Conservation (phyloP, 2,888 invertebrate species). For the Cryptocheilus praepositus region DNA sequence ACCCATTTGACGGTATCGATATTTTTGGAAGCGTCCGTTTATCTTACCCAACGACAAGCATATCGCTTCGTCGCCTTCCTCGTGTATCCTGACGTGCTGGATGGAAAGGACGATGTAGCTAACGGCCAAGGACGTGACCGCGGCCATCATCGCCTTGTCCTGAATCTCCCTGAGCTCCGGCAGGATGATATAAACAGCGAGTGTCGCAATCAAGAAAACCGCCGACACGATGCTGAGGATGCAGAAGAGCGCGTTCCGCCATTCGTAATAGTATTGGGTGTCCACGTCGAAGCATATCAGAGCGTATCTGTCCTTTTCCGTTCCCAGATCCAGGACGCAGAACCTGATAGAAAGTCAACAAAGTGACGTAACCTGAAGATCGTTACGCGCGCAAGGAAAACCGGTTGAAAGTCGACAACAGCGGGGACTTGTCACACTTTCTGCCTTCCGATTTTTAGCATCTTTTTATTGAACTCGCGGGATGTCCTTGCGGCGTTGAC, state of each 20-base stretch:
- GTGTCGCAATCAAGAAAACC: slow-evolving; percentile 78
- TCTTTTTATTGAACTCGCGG: too few species aligned
- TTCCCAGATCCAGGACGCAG: slow-evolving; percentile 58
- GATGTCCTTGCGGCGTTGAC: too few species aligned
- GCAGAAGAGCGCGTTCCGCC: slow-evolving; percentile 55
- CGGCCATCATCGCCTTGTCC: slow-evolving; percentile 81
- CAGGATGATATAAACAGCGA: slow-evolving; percentile 79
- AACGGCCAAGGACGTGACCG: slow-evolving; percentile 78
- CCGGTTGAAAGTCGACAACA: too few species aligned
- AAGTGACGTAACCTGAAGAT: not conserved
- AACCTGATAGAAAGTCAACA: slow-evolving; percentile 60
- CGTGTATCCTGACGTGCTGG: slow-evolving; percentile 76
- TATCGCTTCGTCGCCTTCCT: slow-evolving; percentile 59
- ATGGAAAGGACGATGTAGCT: slow-evolving; percentile 79
- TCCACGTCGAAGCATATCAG: slow-evolving; percentile 66
- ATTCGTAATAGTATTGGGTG: slow-evolving; percentile 17
- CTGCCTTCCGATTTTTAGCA: too few species aligned
- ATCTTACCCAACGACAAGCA: slow-evolving; percentile 77
- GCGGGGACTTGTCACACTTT: too few species aligned
- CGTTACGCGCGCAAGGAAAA: not conserved
- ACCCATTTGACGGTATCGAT: too few species aligned
- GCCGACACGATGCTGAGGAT: slow-evolving; percentile 76
- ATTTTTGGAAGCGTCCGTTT: not conserved
- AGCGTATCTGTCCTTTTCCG: slow-evolving; percentile 52
- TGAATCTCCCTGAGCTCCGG: slow-evolving; percentile 81